A percentile compares a stretch with the other conserved stretches of the same genome.
These are phyloP conservation scores for Drosophila dunni DNA, from an alignment of 1,140 invertebrate genomes.

Conservation along the genomic window DNA sequence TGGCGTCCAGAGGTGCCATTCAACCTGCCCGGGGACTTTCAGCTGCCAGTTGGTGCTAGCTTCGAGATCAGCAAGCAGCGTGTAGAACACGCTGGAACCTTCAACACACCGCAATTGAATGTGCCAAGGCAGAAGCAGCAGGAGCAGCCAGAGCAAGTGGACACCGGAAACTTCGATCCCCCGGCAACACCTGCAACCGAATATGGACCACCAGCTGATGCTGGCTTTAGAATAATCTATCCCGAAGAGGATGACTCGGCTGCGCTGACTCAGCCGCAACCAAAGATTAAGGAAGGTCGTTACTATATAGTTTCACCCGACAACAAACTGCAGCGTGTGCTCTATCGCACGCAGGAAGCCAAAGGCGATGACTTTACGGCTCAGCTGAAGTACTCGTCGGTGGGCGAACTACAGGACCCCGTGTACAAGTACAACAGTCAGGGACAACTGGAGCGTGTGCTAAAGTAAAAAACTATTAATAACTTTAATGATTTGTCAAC, in stretches of 20 bases:
- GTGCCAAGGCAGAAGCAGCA: slow-evolving; percentile 18
- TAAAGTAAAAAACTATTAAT: slow-evolving; percentile 44
- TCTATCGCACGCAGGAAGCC: slow-evolving; percentile 56
- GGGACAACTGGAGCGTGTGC: slow-evolving; percentile 71
- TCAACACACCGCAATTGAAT: slow-evolving; percentile 19
- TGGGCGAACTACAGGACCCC: slow-evolving; percentile 78
- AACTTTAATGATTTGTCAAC: neutral
- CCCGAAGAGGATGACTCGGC: slow-evolving; percentile 53
- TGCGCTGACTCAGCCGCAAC: neutral
- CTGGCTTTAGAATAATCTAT: slow-evolving; percentile 63
- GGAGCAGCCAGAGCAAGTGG: neutral
- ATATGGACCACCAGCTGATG: slow-evolving; percentile 59
- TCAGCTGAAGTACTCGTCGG: slow-evolving; percentile 70
- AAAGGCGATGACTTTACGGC: slow-evolving; percentile 71
- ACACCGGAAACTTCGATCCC: neutral
- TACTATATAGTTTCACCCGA: slow-evolving; percentile 75
- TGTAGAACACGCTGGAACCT: slow-evolving; percentile 56
- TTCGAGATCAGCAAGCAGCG: slow-evolving; percentile 68
- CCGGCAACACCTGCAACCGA: slow-evolving; percentile 36
- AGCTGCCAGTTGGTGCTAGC: slow-evolving; percentile 9
- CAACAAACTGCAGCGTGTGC: slow-evolving; percentile 72
- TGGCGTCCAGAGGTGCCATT: slow-evolving; percentile 74
- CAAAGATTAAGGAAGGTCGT: slow-evolving; percentile 55
- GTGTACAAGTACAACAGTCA: slow-evolving; percentile 72
- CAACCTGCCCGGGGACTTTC: slow-evolving; percentile 54